These are phyloP conservation scores for Prionchulus punctatus DNA, from an alignment of 2,888 invertebrate genomes.

Conservation along the genomic window DNA sequence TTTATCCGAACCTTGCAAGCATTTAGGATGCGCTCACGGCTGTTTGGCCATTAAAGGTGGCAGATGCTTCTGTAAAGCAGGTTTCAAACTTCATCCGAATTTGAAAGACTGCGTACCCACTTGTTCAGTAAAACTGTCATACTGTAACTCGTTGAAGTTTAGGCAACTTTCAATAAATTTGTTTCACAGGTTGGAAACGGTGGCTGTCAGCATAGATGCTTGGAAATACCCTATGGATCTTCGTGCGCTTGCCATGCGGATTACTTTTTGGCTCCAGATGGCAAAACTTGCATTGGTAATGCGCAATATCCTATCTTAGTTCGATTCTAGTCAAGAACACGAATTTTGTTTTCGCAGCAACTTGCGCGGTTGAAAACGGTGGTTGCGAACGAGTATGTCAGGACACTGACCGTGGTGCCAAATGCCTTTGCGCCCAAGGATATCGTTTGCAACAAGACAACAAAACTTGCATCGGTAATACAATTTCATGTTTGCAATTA, in stretches of 20 bases:
- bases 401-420: conserved; percentile 27
- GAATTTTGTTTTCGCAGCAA: conserved; percentile 21
- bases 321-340: neutral
- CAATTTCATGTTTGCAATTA: neutral
- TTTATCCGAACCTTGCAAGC: neutral
- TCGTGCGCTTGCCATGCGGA: conserved; percentile 32
- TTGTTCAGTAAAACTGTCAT: conserved; percentile 18
- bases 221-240: conserved; percentile 25
- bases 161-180: neutral
- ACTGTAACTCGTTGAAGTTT: neutral
- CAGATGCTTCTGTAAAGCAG: conserved; percentile 29
- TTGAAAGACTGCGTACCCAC: conserved; percentile 27
- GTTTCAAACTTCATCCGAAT: conserved; percentile 28
- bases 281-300: neutral
- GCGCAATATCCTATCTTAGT: neutral
- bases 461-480: conserved; percentile 32
- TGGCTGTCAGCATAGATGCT: conserved; percentile 35
- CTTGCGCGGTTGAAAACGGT: conserved; percentile 34
- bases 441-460: conserved; percentile 31
- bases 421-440: conserved; percentile 33
- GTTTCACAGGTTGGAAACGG: conserved; percentile 33
- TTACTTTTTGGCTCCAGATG: conserved; percentile 23
- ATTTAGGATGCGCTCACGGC: conserved; percentile 30
- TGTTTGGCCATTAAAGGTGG: conserved; percentile 19
- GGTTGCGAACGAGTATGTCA: conserved; percentile 33